Percentiles rank a stretch among this genome's conserved stretches.
phyloP scores from a whole-genome alignment of 2,888 invertebrate genomes.

The Anaspis maculata region DNA sequence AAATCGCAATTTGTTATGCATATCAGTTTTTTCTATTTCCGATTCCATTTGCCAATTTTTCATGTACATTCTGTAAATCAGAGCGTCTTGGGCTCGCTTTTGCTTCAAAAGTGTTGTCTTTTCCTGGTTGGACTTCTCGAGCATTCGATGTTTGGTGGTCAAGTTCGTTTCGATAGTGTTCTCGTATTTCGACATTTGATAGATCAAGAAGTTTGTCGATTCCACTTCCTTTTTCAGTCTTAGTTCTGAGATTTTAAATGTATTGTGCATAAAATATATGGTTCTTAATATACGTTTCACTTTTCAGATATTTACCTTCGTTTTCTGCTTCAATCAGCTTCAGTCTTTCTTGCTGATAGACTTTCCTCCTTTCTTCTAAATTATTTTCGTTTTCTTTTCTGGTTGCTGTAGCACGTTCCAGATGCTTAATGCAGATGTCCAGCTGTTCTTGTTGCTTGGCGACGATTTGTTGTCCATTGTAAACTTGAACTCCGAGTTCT shows the following conservation, averaged over 20 bases:
- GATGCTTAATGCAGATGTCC: slow-evolving; percentile 48
- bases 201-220: slow-evolving; percentile 47
- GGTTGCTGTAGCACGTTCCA: slow-evolving; percentile 46
- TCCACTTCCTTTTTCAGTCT: slow-evolving; percentile 52
- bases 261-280: too few relatives aligned
- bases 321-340: slow-evolving; percentile 43
- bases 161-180: slow-evolving; percentile 55
- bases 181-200: slow-evolving; percentile 55
- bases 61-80: slow-evolving; percentile 58
- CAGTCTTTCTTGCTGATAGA: slow-evolving; percentile 43
- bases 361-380: slow-evolving; percentile 43
- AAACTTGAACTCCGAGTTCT: slow-evolving; percentile 49
- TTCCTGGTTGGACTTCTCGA: slow-evolving; percentile 54
- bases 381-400: slow-evolving; percentile 47
- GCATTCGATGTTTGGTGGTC: slow-evolving; percentile 54
- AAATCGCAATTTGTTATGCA: slow-evolving; percentile 58
- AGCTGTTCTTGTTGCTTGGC: slow-evolving; percentile 47
- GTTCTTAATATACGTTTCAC: too few relatives aligned
- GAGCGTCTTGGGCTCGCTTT: slow-evolving; percentile 47
- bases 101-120: slow-evolving; percentile 49
- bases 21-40: slow-evolving; percentile 53
- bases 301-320: too few relatives aligned
- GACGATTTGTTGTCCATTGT: slow-evolving; percentile 55
- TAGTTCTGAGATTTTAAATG: too few relatives aligned
- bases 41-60: slow-evolving; percentile 64